phyloP scores from a whole-genome alignment of 2,113 vertebrate species.

The Plecotus auritus region DNA sequence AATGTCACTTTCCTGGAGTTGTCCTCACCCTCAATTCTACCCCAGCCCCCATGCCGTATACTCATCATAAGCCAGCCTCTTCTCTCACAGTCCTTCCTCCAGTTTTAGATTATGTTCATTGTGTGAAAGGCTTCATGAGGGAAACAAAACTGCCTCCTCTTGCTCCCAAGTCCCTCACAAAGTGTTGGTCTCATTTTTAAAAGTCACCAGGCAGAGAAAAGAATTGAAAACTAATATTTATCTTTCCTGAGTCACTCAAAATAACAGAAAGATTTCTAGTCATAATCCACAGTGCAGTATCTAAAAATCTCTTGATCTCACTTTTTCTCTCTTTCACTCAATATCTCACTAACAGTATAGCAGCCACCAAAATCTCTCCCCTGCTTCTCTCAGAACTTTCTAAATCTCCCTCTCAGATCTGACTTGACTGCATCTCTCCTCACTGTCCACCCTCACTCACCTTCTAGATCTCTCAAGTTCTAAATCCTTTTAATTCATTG shows the following conservation, averaged over 20 bases:
- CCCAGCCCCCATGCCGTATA: fast-evolving
- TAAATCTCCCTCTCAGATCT: background rate
- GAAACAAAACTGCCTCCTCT: background rate
- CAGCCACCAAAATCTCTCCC: background rate
- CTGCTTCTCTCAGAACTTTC: background rate
- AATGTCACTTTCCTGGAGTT: background rate
- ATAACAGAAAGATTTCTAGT: background rate
- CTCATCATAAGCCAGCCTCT: background rate
- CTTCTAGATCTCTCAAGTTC: background rate
- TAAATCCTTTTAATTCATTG: background rate
- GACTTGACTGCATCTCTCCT: background rate
- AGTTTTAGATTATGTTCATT: background rate
- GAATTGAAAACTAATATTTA: background rate
- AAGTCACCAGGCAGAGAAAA: background rate
- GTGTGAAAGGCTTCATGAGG: background rate
- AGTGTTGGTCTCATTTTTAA: background rate
- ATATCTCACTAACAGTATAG: background rate
- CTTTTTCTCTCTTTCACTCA: background rate
- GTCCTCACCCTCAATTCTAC: background rate
- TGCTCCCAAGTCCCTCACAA: background rate
- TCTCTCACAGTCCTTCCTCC: background rate
- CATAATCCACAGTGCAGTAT: background rate
- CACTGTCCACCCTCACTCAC: background rate
- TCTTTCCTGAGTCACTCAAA: background rate
- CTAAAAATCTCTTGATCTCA: background rate